A percentile compares a stretch with the other conserved stretches of the same genome.
phyloP scores from a whole-genome alignment of 1,140 invertebrate species.

The Diorhabda elongata region DNA sequence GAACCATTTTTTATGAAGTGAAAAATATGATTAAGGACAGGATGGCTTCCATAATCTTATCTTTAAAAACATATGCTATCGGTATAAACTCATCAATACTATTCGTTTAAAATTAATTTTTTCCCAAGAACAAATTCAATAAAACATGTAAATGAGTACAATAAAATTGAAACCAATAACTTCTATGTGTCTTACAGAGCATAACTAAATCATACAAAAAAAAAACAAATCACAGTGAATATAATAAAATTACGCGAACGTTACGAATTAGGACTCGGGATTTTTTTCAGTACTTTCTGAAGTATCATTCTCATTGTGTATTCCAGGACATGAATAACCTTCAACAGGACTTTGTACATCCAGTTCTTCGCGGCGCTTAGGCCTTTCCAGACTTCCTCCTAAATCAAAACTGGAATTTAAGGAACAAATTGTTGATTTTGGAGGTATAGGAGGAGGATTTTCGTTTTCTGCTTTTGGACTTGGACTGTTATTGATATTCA shows the following conservation, averaged over 20 bases:
- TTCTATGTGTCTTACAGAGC: background rate
- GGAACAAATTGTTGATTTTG: constrained; percentile 44
- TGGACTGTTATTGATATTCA: constrained; percentile 46
- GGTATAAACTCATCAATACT: too few species aligned
- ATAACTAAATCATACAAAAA: background rate
- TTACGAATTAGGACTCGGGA: background rate
- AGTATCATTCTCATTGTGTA: constrained; percentile 21
- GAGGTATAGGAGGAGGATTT: constrained; percentile 57
- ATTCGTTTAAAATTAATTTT: too few species aligned
- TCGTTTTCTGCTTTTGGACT: constrained; percentile 40
- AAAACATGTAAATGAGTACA: too few species aligned
- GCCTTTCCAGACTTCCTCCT: constrained; percentile 30
- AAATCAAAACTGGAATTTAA: constrained; percentile 33
- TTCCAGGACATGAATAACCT: constrained; percentile 30
- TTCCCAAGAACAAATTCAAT: too few species aligned
- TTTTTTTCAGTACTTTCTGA: constrained; percentile 10
- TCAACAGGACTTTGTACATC: constrained; percentile 25
- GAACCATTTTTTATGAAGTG: too few species aligned
- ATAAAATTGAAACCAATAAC: too few species aligned
- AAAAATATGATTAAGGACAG: too few species aligned
- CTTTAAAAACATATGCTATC: too few species aligned
- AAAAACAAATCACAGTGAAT: constrained; percentile 9
- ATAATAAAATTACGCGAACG: background rate
- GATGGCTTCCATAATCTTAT: too few species aligned
- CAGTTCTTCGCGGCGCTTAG: constrained; percentile 20